These are phyloP conservation scores for Podarcis lilfordi DNA, from an alignment of 2,797 vertebrate genomes.

Conservation along the genomic window DNA sequence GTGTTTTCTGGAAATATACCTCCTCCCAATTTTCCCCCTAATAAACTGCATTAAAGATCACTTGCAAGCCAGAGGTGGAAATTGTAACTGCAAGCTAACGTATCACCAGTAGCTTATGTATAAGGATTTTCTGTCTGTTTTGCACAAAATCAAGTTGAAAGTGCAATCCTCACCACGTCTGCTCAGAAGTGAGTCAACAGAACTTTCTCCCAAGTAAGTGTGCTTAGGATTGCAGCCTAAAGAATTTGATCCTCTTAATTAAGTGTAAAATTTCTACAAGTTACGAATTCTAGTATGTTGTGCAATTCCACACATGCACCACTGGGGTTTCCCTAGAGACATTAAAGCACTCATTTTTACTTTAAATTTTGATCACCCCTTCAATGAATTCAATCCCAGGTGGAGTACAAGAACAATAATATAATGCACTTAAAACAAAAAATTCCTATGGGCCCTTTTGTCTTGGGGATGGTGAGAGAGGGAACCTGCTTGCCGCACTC, in stretches of 20 bases:
- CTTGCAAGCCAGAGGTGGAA: conserved; percentile 1
- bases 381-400: neutral
- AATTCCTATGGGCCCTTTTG: neutral
- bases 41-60: conserved; percentile 10
- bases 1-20: conserved; percentile 36
- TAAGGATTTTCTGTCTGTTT: neutral
- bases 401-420: neutral
- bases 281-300: neutral
- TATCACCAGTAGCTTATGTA: conserved; percentile 31
- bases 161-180: neutral
- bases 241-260: no score
- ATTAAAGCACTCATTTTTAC: neutral
- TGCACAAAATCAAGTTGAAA: neutral
- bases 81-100: neutral
- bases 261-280: neutral
- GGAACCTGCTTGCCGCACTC: no score
- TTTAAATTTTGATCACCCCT: no score
- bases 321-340: neutral
- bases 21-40: conserved; percentile 13
- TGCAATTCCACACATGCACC: neutral
- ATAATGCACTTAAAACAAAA: neutral
- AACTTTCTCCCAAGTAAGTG: neutral
- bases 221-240: neutral
- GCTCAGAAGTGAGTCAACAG: neutral
- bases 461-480: no score